A percentile compares a stretch with the other conserved stretches of the same genome.
These are phyloP conservation scores for Drosophila teissieri DNA, from an alignment of 1,140 invertebrate genomes.

Conservation along the genomic window DNA sequence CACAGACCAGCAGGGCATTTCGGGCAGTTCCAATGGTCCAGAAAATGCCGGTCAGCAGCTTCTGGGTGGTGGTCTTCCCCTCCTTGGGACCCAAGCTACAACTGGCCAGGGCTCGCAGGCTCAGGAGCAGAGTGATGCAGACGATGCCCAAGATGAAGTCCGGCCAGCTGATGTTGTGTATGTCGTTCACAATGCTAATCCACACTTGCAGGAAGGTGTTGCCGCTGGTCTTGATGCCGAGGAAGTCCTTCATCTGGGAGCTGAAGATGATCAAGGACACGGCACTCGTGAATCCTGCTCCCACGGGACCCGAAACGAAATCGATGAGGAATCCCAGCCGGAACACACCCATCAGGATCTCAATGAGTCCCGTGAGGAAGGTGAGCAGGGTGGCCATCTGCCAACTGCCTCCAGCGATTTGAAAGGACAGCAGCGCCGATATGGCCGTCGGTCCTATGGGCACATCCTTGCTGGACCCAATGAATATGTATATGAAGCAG, in stretches of 20 bases:
- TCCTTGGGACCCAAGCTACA: constrained; percentile 87
- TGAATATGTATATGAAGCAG: constrained; percentile 94
- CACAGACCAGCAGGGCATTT: constrained; percentile 91
- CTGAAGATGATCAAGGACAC: constrained; percentile 96
- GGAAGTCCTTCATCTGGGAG: constrained; percentile 94
- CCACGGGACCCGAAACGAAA: constrained; percentile 96
- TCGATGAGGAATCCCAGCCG: constrained; percentile 96
- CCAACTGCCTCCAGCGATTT: constrained; percentile 89
- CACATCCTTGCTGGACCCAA: constrained; percentile 96
- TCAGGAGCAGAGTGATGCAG: constrained; percentile 89
- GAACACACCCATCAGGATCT: constrained; percentile 93
- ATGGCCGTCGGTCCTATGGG: constrained; percentile 95
- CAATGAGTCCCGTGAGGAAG: constrained; percentile 92
- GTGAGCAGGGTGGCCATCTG: constrained; percentile 92
- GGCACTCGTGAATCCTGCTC: constrained; percentile 96
- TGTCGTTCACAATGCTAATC: constrained; percentile 88
- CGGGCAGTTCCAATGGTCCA: constrained; percentile 90
- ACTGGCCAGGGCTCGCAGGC: constrained; percentile 88
- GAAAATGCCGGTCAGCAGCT: constrained; percentile 86
- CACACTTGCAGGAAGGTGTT: constrained; percentile 91
- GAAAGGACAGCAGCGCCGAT: constrained; percentile 92
- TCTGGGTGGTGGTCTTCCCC: constrained; percentile 86
- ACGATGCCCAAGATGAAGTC: constrained; percentile 89
- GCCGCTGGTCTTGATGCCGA: constrained; percentile 92
- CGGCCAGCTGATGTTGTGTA: constrained; percentile 88